Percentiles rank a stretch among this genome's conserved stretches.
Evolutionary conservation across 1,140 invertebrate genomes (phyloP).

Genomic region (Gyrodactylus bullatarudis): DNA sequence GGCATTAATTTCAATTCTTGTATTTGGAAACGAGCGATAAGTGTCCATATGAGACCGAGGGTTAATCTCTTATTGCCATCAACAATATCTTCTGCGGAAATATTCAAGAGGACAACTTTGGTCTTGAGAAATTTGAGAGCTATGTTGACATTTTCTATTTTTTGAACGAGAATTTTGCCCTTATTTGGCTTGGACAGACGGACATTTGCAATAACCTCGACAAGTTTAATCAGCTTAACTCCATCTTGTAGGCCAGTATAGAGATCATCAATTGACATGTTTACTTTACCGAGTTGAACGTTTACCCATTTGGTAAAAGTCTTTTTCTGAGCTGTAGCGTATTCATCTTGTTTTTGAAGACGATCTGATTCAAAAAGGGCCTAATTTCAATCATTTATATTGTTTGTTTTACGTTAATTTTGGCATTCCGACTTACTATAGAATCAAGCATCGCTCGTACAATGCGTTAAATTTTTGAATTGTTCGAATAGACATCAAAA

Average conservation of each 20-base stretch:
- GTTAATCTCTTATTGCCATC: slow-evolving; percentile 73
- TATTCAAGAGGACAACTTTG: slow-evolving; percentile 90
- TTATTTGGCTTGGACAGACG: slow-evolving; percentile 77
- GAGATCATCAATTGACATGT: slow-evolving; percentile 39
- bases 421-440: no score
- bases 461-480: no score
- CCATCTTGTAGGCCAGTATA: slow-evolving; percentile 89
- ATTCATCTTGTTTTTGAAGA: slow-evolving; percentile 26
- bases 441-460: no score
- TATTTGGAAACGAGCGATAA: slow-evolving; percentile 62
- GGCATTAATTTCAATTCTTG: slow-evolving; percentile 72
- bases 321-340: slow-evolving; percentile 97
- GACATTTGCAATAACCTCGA: slow-evolving; percentile 94
- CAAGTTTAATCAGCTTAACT: slow-evolving; percentile 74
- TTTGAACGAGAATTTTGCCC: slow-evolving; percentile 81
- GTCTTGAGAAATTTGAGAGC: slow-evolving; percentile 82
- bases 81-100: slow-evolving; percentile 94
- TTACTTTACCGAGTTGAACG: slow-evolving; percentile 70
- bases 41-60: slow-evolving; percentile 87
- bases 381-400: not conserved
- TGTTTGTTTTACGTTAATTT: no score
- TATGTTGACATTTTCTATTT: slow-evolving; percentile 96
- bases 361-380: not conserved
- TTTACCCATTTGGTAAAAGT: slow-evolving; percentile 95
- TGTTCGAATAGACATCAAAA: no score